Conservation (phyloP, 2,797 vertebrate species). For the Chelmon rostratus region DNA sequence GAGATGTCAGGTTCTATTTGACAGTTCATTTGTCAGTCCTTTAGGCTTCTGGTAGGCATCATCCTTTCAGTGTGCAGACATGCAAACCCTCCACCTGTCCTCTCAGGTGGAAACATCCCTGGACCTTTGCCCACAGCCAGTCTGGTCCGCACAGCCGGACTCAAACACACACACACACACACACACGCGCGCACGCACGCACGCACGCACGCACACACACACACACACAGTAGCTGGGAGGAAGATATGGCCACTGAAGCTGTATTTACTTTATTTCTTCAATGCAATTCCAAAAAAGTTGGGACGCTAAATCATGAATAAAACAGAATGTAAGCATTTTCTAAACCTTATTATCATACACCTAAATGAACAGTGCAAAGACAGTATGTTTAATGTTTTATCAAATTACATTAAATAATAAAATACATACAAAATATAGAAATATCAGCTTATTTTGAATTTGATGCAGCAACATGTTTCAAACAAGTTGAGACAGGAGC, state of each 20-base stretch:
- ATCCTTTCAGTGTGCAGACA: slow-evolving; percentile 61
- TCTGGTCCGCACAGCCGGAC: slow-evolving; percentile 20
- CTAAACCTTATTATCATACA: no score
- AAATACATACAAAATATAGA: no score
- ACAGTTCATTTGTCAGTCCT: slow-evolving; percentile 81
- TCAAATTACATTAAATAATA: no score
- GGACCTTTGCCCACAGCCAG: slow-evolving; percentile 56
- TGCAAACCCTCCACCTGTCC: slow-evolving; percentile 62
- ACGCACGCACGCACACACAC: not conserved
- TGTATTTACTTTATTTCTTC: slow-evolving; percentile 23
- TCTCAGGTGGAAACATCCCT: slow-evolving; percentile 78
- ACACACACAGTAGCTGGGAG: slow-evolving; percentile 22
- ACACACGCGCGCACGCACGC: not conserved
- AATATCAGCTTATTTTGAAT: no score
- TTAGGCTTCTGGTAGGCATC: slow-evolving; percentile 64
- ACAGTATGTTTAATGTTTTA: no score
- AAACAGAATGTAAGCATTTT: no score
- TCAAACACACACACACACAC: not conserved
- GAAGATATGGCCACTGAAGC: slow-evolving; percentile 22
- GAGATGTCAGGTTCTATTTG: slow-evolving; percentile 77
- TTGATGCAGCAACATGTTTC: no score
- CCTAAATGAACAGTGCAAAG: no score
- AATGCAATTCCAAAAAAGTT: no score
- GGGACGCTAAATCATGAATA: no score
- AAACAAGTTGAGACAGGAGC: no score